Evolutionary conservation across 35 echinoderm and acorn worm genomes (phyloP), one percentile per base, ranked within the genome.

Genomic region (Ptychodera flava): DNA sequence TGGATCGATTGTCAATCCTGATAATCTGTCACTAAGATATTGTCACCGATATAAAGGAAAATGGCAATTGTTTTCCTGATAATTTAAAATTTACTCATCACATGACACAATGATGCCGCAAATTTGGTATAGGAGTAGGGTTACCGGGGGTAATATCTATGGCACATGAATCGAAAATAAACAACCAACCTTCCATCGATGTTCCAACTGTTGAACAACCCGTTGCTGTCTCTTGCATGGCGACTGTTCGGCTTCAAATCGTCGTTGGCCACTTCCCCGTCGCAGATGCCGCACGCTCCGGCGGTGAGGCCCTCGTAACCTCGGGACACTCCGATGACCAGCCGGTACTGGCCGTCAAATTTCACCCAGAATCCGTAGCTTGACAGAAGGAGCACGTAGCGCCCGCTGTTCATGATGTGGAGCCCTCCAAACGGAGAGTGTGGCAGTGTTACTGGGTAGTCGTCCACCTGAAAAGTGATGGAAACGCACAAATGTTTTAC

Each of bases 281-380:
- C 35, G 31, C 37, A 83, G 82, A 30, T 30, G 10, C 82, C 82
- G 37, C 82, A 83, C 29, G 37, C 34, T 1, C 82, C 82, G 30
- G 35, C 33, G 28, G 82, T 83, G 37, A 36, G 82, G 6, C 35
- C 35, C 37, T 83, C 10, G 31, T 83, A 83, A 28, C 37, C 2
- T 0, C 37, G 33, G 37, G 16, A 27, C 0, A 83, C 82, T 30
- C 82, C 82, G 30, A 36, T 30, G 16, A 36, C 82, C 29, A 83
- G 33, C 1, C 82, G 82, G 29, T 37, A 36, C 1, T 35, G 35
- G 30, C 82, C 82, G 37, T 83, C 82, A 34, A 29, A 83, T 36
- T 34, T 83, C 30, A 83, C 82, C 82, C 82, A 83, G 37, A 83
- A 83, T 83, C 82, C 82, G 37, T 36, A 28, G 10, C 16, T 37